A percentile compares a stretch with the other conserved stretches of the same genome.
These are phyloP conservation scores for Plotosus lineatus DNA, from an alignment of 2,113 vertebrate genomes.

Conservation along the genomic window DNA sequence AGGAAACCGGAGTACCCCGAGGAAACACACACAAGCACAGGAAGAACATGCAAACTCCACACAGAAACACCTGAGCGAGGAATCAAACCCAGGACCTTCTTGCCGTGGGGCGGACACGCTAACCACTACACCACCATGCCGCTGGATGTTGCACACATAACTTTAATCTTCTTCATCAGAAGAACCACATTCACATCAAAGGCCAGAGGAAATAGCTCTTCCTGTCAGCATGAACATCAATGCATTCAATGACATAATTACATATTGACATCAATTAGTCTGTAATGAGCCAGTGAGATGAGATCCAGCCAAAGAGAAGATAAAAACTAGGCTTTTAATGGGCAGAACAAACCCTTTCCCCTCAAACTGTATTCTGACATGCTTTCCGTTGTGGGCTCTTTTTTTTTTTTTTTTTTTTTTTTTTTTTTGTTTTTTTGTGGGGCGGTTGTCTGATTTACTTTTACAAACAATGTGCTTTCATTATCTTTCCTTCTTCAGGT, in stretches of 20 bases:
- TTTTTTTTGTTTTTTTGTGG: neutral
- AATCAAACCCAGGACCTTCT: too few species aligned
- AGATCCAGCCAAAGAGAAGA: conserved; percentile 47
- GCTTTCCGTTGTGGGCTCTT: conserved; percentile 6
- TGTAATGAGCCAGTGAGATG: conserved; percentile 47
- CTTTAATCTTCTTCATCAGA: conserved; percentile 10
- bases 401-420: neutral
- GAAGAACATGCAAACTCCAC: too few species aligned
- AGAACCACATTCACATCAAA: conserved; percentile 45
- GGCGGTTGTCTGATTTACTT: conserved; percentile 6
- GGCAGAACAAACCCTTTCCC: conserved; percentile 29
- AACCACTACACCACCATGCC: too few species aligned
- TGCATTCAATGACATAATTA: conserved; percentile 46
- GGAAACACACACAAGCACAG: too few species aligned
- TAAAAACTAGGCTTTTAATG: conserved; percentile 50
- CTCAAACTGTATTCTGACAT: conserved; percentile 2
- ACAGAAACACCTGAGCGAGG: too few species aligned
- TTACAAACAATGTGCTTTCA: neutral
- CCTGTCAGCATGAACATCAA: conserved; percentile 49
- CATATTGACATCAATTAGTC: conserved; percentile 52
- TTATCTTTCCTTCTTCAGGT: conserved; percentile 14
- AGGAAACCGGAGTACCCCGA: too few species aligned
- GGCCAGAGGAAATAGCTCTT: conserved; percentile 34
- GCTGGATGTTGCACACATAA: conserved; percentile 4
- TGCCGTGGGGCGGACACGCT: too few species aligned